Percentiles rank a stretch among this genome's conserved stretches.
These are phyloP conservation scores for Poliocrania exsul DNA, from an alignment of 2,797 vertebrate species.

Conservation along the genomic window DNA sequence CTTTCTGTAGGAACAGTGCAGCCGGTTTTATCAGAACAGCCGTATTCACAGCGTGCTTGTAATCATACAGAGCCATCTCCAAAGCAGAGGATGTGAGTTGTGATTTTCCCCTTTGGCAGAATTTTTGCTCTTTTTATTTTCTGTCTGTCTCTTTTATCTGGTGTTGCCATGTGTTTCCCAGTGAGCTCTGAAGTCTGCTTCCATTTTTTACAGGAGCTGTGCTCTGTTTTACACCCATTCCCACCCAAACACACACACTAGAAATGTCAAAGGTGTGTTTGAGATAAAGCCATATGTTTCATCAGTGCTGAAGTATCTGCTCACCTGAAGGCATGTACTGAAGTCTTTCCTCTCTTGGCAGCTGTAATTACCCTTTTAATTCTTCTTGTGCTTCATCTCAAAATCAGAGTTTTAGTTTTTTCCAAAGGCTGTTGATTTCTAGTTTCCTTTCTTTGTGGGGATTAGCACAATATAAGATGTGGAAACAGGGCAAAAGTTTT, in stretches of 20 bases:
- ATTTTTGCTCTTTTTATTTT: constrained; percentile 50
- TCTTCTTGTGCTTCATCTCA: constrained; percentile 17
- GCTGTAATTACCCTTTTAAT: constrained; percentile 43
- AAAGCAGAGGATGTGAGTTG: constrained; percentile 25
- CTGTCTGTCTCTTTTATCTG: constrained; percentile 66
- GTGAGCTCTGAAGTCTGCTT: constrained; percentile 59
- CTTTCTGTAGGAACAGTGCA: background rate
- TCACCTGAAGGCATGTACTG: constrained; percentile 25
- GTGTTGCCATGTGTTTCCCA: constrained; percentile 58
- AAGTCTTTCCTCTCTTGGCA: constrained; percentile 21
- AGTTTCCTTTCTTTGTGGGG: background rate
- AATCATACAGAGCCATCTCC: constrained; percentile 19
- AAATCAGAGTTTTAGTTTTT: background rate
- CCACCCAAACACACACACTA: constrained; percentile 33
- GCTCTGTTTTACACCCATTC: constrained; percentile 49
- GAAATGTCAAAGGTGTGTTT: constrained; percentile 59
- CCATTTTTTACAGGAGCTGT: constrained; percentile 37
- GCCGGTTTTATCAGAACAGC: background rate
- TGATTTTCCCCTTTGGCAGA: constrained; percentile 52
- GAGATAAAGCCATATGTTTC: constrained; percentile 19
- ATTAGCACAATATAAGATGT: background rate
- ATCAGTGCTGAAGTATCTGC: background rate
- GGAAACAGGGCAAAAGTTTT: background rate
- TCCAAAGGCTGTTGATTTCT: constrained; percentile 9
- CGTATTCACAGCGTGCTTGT: background rate